Percentiles rank a stretch among this genome's conserved stretches.
phyloP scores from a whole-genome alignment of 1,140 invertebrate genomes.

The Melanaphis sacchari region DNA sequence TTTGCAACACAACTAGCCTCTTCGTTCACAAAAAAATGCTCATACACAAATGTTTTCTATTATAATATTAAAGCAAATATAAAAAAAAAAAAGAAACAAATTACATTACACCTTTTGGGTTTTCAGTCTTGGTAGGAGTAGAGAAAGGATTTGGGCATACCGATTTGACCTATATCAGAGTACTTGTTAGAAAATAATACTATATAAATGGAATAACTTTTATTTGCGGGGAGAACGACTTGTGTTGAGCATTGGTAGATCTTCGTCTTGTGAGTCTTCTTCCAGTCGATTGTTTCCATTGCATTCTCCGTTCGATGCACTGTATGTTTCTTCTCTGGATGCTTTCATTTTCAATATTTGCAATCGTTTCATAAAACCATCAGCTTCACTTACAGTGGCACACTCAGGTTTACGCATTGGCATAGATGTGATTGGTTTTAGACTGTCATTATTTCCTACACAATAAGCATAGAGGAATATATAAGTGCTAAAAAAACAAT shows the following conservation, averaged over 20 bases:
- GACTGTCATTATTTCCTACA: conserved; percentile 16
- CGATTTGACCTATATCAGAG: conserved; percentile 15
- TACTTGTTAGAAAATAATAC: conserved; percentile 20
- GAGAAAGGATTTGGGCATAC: conserved; percentile 17
- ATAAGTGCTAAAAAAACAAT: not conserved
- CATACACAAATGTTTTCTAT: conserved; percentile 28
- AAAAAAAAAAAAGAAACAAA: conserved; percentile 20
- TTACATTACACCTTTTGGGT: not conserved
- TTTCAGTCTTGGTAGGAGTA: conserved; percentile 50
- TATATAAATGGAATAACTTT: conserved; percentile 45
- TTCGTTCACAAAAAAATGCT: conserved; percentile 21
- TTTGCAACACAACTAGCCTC: not conserved
- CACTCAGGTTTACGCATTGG: conserved; percentile 4
- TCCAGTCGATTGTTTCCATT: conserved; percentile 40
- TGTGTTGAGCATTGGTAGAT: conserved; percentile 45
- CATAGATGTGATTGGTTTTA: not conserved
- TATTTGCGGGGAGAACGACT: conserved; percentile 50
- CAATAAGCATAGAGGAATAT: not conserved
- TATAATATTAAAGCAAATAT: conserved; percentile 33
- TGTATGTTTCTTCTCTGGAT: conserved; percentile 33
- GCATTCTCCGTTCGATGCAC: conserved; percentile 19
- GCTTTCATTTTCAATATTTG: conserved; percentile 57
- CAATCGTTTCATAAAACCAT: conserved; percentile 52
- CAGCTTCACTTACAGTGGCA: not conserved
- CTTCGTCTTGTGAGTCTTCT: conserved; percentile 44